These are phyloP conservation scores for Ostrea denselamellosa DNA, from an alignment of 1,140 invertebrate species.

Conservation along the genomic window DNA sequence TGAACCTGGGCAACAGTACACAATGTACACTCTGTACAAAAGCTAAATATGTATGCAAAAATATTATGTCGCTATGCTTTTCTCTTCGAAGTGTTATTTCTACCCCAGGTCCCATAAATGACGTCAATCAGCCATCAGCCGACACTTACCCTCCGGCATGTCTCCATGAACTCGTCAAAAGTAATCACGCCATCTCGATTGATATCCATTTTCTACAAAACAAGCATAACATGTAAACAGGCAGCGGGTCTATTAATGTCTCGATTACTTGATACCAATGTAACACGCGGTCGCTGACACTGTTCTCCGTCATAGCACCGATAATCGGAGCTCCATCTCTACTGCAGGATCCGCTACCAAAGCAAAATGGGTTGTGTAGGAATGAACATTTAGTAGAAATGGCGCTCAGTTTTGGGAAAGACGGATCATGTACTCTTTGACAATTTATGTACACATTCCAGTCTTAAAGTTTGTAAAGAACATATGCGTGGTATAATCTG, in stretches of 20 bases:
- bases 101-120: neutral
- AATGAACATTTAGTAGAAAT: neutral
- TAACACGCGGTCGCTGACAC: neutral
- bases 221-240: conserved; percentile 36
- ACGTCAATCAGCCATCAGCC: too few species aligned
- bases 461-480: too few species aligned
- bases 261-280: neutral
- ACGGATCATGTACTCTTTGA: too few species aligned
- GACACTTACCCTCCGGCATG: conserved; percentile 88
- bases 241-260: neutral
- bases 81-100: too few species aligned
- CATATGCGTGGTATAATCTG: too few species aligned
- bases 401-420: neutral
- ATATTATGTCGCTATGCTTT: too few species aligned
- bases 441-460: too few species aligned
- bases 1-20: too few species aligned
- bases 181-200: conserved; percentile 97
- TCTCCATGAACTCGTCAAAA: conserved; percentile 97
- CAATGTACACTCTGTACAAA: too few species aligned
- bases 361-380: neutral
- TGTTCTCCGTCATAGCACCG: neutral
- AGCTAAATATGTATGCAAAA: too few species aligned
- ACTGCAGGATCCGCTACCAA: neutral
- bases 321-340: conserved; percentile 2
- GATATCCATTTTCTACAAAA: conserved; percentile 89